Percentiles rank a stretch among this genome's conserved stretches.
These are phyloP conservation scores for Eupristina koningsbergeri DNA, from an alignment of 1,140 invertebrate species.

Conservation along the genomic window DNA sequence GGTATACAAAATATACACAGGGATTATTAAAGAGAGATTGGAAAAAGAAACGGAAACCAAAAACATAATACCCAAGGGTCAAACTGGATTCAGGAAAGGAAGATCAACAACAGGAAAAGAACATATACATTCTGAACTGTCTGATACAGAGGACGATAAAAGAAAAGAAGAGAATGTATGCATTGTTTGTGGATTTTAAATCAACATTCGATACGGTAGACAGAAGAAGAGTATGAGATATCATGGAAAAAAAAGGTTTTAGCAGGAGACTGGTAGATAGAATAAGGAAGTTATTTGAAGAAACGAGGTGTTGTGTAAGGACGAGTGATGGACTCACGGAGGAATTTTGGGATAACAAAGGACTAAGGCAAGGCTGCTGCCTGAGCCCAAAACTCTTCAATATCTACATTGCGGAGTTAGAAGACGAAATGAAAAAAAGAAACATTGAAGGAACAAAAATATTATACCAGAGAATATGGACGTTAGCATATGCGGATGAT, in stretches of 20 bases:
- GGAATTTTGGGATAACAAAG: not conserved
- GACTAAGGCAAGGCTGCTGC: not conserved
- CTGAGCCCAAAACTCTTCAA: not conserved
- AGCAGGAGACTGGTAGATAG: not conserved
- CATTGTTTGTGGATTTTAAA: too few relatives aligned
- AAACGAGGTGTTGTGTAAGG: not conserved
- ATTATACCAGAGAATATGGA: too few relatives aligned
- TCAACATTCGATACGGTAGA: too few relatives aligned
- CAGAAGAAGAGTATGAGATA: too few relatives aligned
- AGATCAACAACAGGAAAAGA: too few relatives aligned
- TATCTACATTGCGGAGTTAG: not conserved
- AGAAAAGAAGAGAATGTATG: too few relatives aligned
- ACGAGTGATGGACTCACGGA: not conserved
- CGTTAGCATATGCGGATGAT: too few relatives aligned
- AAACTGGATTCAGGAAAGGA: too few relatives aligned
- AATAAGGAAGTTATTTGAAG: not conserved
- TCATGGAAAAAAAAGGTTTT: not conserved
- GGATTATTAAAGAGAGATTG: too few relatives aligned
- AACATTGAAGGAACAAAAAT: not conserved
- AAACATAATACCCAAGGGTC: not conserved
- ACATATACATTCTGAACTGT: not conserved
- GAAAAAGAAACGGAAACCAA: too few relatives aligned
- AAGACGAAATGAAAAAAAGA: not conserved
- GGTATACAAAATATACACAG: too few relatives aligned
- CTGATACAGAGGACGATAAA: too few relatives aligned